These are phyloP conservation scores for Brachionus koreanus DNA, from an alignment of 1,140 invertebrate species.

Conservation along the genomic window DNA sequence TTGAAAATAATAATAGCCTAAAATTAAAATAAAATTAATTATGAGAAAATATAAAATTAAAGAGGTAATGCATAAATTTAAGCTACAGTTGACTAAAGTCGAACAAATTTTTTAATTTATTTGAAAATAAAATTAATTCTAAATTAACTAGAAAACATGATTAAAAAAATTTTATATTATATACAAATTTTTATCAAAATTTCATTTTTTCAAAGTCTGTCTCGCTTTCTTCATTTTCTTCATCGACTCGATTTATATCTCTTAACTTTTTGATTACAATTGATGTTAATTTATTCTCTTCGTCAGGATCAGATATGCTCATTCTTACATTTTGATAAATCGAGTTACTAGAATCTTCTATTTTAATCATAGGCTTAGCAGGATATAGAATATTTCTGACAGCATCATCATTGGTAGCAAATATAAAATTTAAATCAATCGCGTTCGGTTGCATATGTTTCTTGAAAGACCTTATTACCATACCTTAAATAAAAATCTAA, in stretches of 20 bases:
- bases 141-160: too few relatives aligned
- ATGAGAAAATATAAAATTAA: too few relatives aligned
- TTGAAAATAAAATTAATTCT: too few relatives aligned
- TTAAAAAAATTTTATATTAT: too few relatives aligned
- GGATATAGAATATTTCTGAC: background rate
- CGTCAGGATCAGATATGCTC: background rate
- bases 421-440: conserved; percentile 14
- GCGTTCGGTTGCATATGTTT: background rate
- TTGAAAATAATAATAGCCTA: too few relatives aligned
- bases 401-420: conserved; percentile 18
- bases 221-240: background rate
- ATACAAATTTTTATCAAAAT: background rate
- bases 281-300: background rate
- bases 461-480: background rate
- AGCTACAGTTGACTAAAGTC: too few relatives aligned
- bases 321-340: conserved; percentile 32
- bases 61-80: too few relatives aligned
- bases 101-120: too few relatives aligned
- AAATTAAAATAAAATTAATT: too few relatives aligned
- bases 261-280: background rate
- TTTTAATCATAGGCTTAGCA: background rate
- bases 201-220: background rate
- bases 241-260: background rate
- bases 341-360: conserved; percentile 1
- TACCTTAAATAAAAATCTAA: background rate